phyloP scores from a whole-genome alignment of 2,113 vertebrate species.

The Condylura cristata region DNA sequence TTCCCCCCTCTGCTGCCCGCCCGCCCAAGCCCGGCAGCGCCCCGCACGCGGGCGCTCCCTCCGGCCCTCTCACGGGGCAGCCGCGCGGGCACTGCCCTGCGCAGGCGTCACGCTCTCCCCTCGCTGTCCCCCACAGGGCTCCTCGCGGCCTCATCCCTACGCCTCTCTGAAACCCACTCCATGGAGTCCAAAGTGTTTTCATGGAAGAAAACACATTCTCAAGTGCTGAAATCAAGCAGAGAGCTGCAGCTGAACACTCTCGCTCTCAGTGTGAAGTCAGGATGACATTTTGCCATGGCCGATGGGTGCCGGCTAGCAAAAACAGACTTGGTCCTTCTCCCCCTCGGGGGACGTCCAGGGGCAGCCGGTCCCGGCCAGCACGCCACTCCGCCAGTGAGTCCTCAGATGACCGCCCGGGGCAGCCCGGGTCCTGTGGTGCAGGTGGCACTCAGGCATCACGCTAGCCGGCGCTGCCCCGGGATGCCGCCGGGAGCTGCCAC shows the following conservation, averaged over 20 bases:
- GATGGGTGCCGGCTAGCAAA: neutral
- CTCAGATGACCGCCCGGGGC: neutral
- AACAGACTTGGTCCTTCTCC: neutral
- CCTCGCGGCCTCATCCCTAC: neutral
- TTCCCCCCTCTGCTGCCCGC: no score
- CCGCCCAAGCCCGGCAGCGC: neutral
- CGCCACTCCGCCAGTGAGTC: neutral
- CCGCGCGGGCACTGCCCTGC: neutral
- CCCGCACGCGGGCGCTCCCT: neutral
- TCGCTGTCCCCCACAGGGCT: neutral
- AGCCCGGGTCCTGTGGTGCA: neutral
- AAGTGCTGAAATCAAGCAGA: neutral
- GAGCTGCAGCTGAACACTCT: neutral
- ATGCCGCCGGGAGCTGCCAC: no score
- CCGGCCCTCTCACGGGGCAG: no score
- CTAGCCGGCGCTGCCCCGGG: no score
- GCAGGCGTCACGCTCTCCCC: neutral
- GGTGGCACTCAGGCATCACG: neutral
- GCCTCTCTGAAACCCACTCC: neutral
- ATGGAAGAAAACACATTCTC: neutral
- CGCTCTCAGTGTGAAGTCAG: rapidly evolving
- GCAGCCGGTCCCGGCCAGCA: neutral
- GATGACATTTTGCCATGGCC: neutral
- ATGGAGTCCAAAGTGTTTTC: neutral
- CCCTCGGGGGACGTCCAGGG: neutral